A percentile compares a stretch with the other conserved stretches of the same genome.
These are phyloP conservation scores for Cordilura impudica DNA, from an alignment of 2,888 invertebrate species.

Conservation along the genomic window DNA sequence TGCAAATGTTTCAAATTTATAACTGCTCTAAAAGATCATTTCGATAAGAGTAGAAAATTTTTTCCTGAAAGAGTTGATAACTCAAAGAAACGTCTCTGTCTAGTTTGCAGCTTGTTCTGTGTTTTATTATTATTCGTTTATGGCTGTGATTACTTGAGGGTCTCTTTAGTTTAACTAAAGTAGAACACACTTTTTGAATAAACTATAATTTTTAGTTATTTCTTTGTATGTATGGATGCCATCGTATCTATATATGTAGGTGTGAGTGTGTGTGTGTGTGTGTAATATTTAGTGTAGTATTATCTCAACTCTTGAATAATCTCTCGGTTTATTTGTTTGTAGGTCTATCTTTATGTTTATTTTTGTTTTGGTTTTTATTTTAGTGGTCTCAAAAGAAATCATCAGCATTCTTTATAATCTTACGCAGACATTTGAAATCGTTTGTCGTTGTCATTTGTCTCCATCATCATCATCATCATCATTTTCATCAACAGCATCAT, in stretches of 20 bases:
- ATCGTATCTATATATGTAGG: no score
- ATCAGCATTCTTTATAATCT: slow-evolving; percentile 24
- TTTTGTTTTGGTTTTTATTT: not conserved
- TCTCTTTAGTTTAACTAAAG: slow-evolving; percentile 16
- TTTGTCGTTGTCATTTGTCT: slow-evolving; percentile 43
- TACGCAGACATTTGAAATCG: slow-evolving; percentile 50
- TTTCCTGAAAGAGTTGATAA: no score
- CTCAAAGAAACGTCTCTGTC: no score
- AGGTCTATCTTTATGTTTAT: slow-evolving; percentile 6
- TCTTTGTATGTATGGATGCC: not conserved
- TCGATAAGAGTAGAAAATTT: no score
- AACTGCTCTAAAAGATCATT: no score
- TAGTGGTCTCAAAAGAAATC: slow-evolving; percentile 43
- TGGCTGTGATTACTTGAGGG: slow-evolving; percentile 7
- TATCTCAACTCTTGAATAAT: slow-evolving; percentile 36
- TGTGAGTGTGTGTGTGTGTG: not conserved
- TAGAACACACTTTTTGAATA: slow-evolving; percentile 5
- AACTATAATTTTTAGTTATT: slow-evolving; percentile 10
- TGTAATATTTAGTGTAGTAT: slow-evolving; percentile 35
- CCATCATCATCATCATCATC: slow-evolving; percentile 2
- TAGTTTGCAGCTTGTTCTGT: not conserved
- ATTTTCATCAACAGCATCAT: not conserved
- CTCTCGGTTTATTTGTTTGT: slow-evolving; percentile 17
- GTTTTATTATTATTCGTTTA: not conserved
- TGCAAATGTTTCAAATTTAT: no score